Conservation (phyloP, 1,140 invertebrate genomes). For the Macrocentrus cingulum region DNA sequence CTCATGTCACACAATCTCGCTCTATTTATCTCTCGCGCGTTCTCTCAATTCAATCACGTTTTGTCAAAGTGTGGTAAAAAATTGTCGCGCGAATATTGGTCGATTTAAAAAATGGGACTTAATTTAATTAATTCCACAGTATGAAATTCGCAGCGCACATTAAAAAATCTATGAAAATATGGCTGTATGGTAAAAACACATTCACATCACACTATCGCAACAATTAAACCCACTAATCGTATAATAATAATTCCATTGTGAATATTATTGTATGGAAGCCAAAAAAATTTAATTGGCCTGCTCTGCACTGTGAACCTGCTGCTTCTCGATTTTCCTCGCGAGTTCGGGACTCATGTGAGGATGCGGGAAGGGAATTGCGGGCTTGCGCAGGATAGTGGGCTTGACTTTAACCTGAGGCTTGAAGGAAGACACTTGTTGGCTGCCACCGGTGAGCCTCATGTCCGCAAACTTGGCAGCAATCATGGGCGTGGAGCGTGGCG, state of each 20-base stretch:
- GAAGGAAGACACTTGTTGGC: constrained; percentile 58
- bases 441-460: constrained; percentile 62
- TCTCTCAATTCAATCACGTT: background rate
- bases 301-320: constrained; percentile 49
- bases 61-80: too few relatives aligned
- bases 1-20: too few relatives aligned
- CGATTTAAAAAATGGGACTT: constrained; percentile 29
- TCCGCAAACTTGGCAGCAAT: constrained; percentile 65
- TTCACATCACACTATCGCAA: background rate
- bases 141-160: constrained; percentile 1
- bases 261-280: constrained; percentile 9
- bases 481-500: constrained; percentile 62
- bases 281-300: constrained; percentile 41
- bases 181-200: constrained; percentile 16
- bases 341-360: constrained; percentile 54
- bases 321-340: constrained; percentile 54
- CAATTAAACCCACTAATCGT: background rate
- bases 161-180: constrained; percentile 21
- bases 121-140: too few relatives aligned
- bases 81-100: constrained; percentile 52
- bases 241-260: background rate
- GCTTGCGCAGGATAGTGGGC: constrained; percentile 73
- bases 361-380: constrained; percentile 60
- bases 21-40: background rate
- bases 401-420: constrained; percentile 75